These are phyloP conservation scores for Gnathonemus echidnorhynchus DNA, from an alignment of 2,113 vertebrate genomes.

Conservation along the genomic window DNA sequence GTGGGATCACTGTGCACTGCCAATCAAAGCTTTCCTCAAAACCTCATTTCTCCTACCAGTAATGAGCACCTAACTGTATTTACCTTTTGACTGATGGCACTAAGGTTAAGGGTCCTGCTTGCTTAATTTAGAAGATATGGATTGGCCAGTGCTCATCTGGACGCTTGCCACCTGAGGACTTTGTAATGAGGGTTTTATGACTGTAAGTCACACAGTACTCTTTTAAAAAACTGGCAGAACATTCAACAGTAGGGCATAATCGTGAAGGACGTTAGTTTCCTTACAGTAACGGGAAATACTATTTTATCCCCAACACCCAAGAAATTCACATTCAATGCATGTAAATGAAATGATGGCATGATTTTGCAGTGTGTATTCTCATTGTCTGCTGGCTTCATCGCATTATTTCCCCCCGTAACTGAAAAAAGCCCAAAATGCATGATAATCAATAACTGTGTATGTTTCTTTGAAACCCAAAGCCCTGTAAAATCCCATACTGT, in stretches of 20 bases:
- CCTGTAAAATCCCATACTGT: background rate
- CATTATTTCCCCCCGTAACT: background rate
- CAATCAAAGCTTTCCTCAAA: background rate
- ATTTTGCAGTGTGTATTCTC: background rate
- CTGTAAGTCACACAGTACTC: background rate
- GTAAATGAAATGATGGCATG: background rate
- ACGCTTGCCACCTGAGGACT: constrained; percentile 5
- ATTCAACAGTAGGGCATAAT: background rate
- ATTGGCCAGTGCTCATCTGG: background rate
- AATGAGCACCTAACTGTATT: background rate
- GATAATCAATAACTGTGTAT: constrained; percentile 18
- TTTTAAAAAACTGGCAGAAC: constrained; percentile 9
- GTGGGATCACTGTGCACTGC: background rate
- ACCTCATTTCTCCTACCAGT: background rate
- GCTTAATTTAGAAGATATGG: constrained; percentile 9
- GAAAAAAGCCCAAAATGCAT: background rate
- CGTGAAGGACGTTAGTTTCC: background rate
- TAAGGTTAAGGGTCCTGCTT: background rate
- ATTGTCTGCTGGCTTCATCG: background rate
- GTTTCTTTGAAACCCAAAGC: constrained; percentile 18
- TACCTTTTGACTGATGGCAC: background rate
- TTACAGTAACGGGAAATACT: background rate
- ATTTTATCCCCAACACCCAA: background rate
- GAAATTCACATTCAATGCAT: background rate
- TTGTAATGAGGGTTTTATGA: constrained; percentile 9